A percentile compares a stretch with the other conserved stretches of the same genome.
phyloP scores from a whole-genome alignment of 2,888 invertebrate species.

The Amiota minor region DNA sequence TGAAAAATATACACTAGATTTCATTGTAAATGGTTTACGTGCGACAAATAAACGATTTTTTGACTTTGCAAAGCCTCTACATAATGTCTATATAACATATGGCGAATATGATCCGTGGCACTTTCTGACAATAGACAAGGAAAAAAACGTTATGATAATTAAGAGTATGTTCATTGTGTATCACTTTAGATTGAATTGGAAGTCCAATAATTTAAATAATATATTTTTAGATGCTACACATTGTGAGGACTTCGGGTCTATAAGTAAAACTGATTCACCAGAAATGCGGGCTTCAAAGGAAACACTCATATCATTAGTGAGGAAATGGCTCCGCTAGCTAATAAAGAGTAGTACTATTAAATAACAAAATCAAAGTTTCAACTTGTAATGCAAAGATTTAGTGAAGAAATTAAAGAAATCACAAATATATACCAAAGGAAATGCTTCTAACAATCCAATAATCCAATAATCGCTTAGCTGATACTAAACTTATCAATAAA shows the following conservation, averaged over 20 bases:
- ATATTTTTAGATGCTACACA: no score
- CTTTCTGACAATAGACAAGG: conserved; percentile 61
- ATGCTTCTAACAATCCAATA: no score
- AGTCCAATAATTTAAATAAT: no score
- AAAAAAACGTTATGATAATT: background rate
- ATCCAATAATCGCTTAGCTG: no score
- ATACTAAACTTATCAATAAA: no score
- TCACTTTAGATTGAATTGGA: no score
- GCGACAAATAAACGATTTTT: conserved; percentile 13
- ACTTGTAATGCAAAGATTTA: no score
- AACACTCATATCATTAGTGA: background rate
- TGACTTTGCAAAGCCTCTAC: conserved; percentile 71
- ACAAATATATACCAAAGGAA: no score
- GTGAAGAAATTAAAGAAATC: no score
- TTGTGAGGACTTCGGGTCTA: background rate
- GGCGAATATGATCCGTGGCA: conserved; percentile 75
- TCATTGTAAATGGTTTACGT: conserved; percentile 4
- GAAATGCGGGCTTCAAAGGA: background rate
- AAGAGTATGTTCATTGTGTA: background rate
- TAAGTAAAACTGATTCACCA: conserved; percentile 3
- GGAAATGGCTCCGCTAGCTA: background rate
- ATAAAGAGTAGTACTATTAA: no score
- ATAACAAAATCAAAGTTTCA: no score
- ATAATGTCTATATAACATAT: conserved; percentile 73
- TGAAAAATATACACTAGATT: conserved; percentile 30